Evolutionary conservation across 2,113 vertebrate genomes (phyloP).

Genomic region (Fregetta grallaria): DNA sequence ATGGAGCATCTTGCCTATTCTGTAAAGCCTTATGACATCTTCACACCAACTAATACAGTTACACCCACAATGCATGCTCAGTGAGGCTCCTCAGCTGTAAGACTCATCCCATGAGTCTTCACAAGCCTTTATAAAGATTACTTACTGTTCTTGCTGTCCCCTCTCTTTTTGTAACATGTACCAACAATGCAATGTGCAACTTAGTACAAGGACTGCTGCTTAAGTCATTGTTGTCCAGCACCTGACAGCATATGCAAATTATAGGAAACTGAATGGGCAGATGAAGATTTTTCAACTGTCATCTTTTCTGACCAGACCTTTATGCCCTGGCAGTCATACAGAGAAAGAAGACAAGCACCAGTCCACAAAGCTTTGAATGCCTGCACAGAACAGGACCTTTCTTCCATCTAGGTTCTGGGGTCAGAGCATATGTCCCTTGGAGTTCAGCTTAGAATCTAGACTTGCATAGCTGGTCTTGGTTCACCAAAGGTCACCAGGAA

Average conservation of each 20-base stretch:
- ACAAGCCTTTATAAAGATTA: neutral
- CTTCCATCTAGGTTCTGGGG: neutral
- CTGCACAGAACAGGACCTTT: neutral
- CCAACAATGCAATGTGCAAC: accelerated
- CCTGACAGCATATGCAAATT: neutral
- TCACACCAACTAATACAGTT: neutral
- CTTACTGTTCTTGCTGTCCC: neutral
- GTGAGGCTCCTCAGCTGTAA: neutral
- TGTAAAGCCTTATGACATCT: neutral
- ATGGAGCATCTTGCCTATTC: neutral
- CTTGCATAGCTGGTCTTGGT: neutral
- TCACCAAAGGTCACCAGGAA: neutral
- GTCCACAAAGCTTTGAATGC: neutral
- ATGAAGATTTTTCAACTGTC: neutral
- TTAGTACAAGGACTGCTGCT: neutral
- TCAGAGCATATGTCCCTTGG: neutral
- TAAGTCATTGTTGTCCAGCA: neutral
- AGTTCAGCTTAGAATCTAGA: neutral
- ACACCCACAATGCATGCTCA: neutral
- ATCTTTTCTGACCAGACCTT: neutral
- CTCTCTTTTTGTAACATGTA: neutral
- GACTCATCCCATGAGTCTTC: neutral
- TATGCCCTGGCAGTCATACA: neutral
- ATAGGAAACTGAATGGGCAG: neutral
- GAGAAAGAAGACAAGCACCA: neutral